Conservation (phyloP, 2,113 vertebrate genomes). For the Plestiodon gilberti region DNA sequence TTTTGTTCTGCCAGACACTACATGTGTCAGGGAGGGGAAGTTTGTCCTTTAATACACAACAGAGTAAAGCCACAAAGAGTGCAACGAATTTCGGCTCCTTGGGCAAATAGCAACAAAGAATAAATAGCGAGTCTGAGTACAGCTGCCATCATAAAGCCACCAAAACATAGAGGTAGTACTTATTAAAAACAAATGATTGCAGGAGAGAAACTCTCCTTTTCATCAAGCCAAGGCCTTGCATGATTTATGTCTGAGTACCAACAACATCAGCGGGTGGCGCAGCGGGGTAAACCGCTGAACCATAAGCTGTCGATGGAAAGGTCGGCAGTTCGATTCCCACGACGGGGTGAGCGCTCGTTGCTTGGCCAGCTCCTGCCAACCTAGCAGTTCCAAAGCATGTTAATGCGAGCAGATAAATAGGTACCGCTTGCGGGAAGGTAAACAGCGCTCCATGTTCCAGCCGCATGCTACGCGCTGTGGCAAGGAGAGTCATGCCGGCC, state of each 20-base stretch:
- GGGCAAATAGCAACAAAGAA: conserved; percentile 36
- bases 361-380: no score
- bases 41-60: conserved; percentile 39
- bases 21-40: conserved; percentile 50
- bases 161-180: conserved; percentile 48
- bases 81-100: conserved; percentile 22
- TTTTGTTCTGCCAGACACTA: conserved; percentile 56
- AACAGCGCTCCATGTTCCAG: no score
- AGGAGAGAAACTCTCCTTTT: conserved; percentile 30
- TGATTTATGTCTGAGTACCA: conserved; percentile 54
- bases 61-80: conserved; percentile 30
- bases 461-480: no score
- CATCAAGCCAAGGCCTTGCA: conserved; percentile 21
- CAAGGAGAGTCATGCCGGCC: no score
- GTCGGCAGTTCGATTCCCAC: no score
- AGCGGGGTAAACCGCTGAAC: no score
- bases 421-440: no score
- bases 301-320: no score
- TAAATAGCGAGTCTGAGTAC: conserved; percentile 27
- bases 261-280: no score
- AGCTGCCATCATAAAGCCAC: conserved; percentile 10
- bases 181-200: conserved; percentile 41
- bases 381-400: no score
- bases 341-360: no score
- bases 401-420: no score